Percentiles rank a stretch among this genome's conserved stretches.
Conservation (phyloP, 2,888 invertebrate genomes). For the Leucoma salicis region DNA sequence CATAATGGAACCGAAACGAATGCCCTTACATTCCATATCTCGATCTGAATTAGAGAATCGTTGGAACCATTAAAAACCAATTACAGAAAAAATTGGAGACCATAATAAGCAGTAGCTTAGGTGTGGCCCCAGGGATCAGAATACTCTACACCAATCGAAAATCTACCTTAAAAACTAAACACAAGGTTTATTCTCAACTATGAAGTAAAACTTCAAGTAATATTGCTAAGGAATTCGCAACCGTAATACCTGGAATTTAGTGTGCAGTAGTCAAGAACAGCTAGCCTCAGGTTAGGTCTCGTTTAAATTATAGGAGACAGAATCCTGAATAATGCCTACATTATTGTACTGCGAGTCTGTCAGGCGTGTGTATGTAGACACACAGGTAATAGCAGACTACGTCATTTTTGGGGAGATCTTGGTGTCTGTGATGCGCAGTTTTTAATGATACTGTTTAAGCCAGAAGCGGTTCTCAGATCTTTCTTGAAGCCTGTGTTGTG, state of each 20-base stretch:
- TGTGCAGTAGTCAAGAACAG: conserved; percentile 14
- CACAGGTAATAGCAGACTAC: background rate
- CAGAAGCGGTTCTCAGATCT: background rate
- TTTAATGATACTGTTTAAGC: background rate
- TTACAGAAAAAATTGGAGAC: conserved; percentile 37
- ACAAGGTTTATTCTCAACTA: background rate
- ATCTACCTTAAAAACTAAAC: conserved; percentile 13
- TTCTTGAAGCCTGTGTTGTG: too few species aligned
- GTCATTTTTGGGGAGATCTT: background rate
- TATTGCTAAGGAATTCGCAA: conserved; percentile 8
- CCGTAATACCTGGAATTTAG: conserved; percentile 18
- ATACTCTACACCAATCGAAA: conserved; percentile 14
- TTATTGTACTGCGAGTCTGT: conserved; percentile 30
- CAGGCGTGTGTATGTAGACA: conserved; percentile 26
- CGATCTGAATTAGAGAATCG: conserved; percentile 29
- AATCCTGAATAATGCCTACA: conserved; percentile 32
- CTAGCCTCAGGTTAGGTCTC: conserved; percentile 34
- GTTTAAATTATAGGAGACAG: conserved; percentile 37
- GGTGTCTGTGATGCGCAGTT: background rate
- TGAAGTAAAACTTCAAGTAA: background rate
- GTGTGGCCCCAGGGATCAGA: conserved; percentile 30
- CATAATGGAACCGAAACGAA: conserved; percentile 15
- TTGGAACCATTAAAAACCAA: conserved; percentile 46
- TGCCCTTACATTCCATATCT: conserved; percentile 16
- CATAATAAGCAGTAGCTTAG: conserved; percentile 37